These are phyloP conservation scores for Notodonta dromedarius DNA, from an alignment of 2,888 invertebrate species.

Conservation along the genomic window DNA sequence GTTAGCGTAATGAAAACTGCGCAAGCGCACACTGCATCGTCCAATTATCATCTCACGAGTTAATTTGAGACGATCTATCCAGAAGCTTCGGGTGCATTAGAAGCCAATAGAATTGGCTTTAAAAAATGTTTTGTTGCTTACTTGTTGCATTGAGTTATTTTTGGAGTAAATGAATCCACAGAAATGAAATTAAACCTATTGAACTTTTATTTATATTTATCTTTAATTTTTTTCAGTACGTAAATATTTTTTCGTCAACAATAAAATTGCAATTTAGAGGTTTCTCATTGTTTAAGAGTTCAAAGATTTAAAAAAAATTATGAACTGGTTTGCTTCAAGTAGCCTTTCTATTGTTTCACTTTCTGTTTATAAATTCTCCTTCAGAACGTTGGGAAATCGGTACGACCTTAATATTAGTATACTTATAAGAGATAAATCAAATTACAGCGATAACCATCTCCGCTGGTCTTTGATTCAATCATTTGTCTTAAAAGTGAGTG, in stretches of 20 bases:
- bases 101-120: not conserved
- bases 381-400: slow-evolving; percentile 19
- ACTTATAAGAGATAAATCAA: slow-evolving; percentile 26
- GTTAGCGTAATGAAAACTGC: slow-evolving; percentile 43
- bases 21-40: slow-evolving; percentile 26
- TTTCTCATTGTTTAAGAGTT: not conserved
- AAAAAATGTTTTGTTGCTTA: too few species aligned
- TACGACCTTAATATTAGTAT: slow-evolving; percentile 12
- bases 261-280: not conserved
- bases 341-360: not conserved
- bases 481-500: slow-evolving; percentile 18
- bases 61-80: slow-evolving; percentile 31
- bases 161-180: too few species aligned
- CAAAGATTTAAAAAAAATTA: not conserved
- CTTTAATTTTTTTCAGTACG: too few species aligned
- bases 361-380: slow-evolving; percentile 1
- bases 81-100: not conserved
- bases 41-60: slow-evolving; percentile 28
- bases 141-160: too few species aligned
- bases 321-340: not conserved
- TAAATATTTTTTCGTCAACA: not conserved
- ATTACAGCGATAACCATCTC: slow-evolving; percentile 25
- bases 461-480: slow-evolving; percentile 24
- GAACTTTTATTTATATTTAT: too few species aligned
- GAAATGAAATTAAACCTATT: too few species aligned